A percentile compares a stretch with the other conserved stretches of the same genome.
Conservation (phyloP, 2,113 vertebrate species). For the Ciconia stormi region DNA sequence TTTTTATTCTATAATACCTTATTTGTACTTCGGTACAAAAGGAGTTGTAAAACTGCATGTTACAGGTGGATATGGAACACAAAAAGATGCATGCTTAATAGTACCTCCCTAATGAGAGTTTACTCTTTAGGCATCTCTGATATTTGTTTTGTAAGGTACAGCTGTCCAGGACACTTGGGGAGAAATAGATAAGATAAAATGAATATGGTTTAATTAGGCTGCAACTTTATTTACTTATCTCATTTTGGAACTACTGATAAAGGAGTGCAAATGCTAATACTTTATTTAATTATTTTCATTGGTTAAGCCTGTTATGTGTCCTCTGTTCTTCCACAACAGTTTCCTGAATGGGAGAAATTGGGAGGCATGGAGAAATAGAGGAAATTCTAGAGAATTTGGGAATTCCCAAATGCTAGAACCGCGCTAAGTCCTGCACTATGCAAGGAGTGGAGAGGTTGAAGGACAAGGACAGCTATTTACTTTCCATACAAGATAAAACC, state of each 20-base stretch:
- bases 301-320: not conserved
- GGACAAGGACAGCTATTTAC: not conserved
- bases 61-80: not conserved
- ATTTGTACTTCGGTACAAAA: not conserved
- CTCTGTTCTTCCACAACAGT: not conserved
- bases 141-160: not conserved
- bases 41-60: not conserved
- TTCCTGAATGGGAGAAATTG: not conserved
- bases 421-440: not conserved
- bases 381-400: not conserved
- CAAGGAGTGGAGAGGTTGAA: not conserved
- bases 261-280: not conserved
- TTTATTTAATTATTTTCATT: conserved; percentile 27
- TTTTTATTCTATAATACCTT: not conserved
- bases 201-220: conserved; percentile 17
- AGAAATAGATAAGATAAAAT: conserved; percentile 3
- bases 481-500: not conserved
- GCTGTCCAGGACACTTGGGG: not conserved
- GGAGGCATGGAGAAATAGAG: not conserved
- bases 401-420: not conserved
- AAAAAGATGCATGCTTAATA: not conserved
- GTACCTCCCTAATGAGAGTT: not conserved
- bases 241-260: conserved; percentile 11
- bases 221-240: conserved; percentile 15
- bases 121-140: not conserved